A percentile compares a stretch with the other conserved stretches of the same genome.
phyloP scores from a whole-genome alignment of 2,113 vertebrate species.

The Recurvirostra avosetta region DNA sequence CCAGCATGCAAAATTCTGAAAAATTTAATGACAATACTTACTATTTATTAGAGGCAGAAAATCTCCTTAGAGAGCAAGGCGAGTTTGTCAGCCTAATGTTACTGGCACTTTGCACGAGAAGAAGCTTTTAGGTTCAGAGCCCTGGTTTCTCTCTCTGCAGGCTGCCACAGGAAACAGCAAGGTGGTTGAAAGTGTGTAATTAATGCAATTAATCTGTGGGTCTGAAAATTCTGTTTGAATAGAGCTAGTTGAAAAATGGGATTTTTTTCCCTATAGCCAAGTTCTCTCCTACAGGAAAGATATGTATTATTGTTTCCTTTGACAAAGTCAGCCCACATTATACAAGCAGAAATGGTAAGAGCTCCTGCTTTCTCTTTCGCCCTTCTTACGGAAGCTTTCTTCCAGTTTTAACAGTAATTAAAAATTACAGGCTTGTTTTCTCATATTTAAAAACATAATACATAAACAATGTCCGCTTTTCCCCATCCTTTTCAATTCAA shows the following conservation, averaged over 20 bases:
- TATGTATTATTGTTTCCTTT: neutral
- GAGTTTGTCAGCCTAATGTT: neutral
- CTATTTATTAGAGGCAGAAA: neutral
- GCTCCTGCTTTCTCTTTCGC: neutral
- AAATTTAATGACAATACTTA: accelerated
- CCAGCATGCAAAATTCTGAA: accelerated
- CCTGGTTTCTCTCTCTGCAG: neutral
- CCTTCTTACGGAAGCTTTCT: neutral
- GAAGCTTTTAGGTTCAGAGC: neutral
- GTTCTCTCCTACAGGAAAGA: neutral
- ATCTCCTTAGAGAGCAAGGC: neutral
- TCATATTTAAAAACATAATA: neutral
- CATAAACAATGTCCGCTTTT: neutral
- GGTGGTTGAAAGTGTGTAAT: neutral
- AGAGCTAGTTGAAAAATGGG: neutral
- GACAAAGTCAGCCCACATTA: neutral
- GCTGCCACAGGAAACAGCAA: neutral
- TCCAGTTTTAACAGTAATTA: neutral
- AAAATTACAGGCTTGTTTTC: neutral
- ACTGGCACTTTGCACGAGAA: neutral
- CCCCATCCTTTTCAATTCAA: neutral
- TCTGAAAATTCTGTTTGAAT: neutral
- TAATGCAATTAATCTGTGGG: neutral
- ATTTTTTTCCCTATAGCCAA: neutral
- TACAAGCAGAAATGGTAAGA: neutral